A percentile compares a stretch with the other conserved stretches of the same genome.
These are phyloP conservation scores for Antheraea mylitta DNA, from an alignment of 1,140 invertebrate species.

Conservation along the genomic window DNA sequence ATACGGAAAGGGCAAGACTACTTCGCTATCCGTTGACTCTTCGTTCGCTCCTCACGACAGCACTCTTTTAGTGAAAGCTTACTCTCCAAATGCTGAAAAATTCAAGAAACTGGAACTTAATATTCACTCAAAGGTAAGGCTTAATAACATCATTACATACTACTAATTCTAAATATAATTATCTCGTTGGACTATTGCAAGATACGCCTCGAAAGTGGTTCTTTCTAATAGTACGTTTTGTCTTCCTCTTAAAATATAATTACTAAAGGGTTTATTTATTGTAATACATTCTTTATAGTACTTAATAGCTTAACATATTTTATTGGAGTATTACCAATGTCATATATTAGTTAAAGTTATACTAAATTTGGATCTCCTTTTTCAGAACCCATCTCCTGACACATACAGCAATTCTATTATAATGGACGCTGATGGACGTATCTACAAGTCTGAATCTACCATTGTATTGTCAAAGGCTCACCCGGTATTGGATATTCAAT, in stretches of 20 bases:
- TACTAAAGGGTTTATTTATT: too few species aligned
- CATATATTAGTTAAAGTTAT: too few species aligned
- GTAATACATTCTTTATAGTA: too few species aligned
- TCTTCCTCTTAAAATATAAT: too few species aligned
- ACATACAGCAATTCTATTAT: slow-evolving; percentile 63
- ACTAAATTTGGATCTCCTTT: slow-evolving; percentile 8
- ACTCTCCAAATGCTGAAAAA: slow-evolving; percentile 77
- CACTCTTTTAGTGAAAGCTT: slow-evolving; percentile 56
- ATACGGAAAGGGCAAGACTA: slow-evolving; percentile 78
- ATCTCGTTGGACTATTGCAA: too few species aligned
- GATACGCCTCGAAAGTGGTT: too few species aligned
- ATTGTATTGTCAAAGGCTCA: slow-evolving; percentile 62
- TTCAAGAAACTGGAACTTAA: slow-evolving; percentile 79
- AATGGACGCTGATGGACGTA: slow-evolving; percentile 71
- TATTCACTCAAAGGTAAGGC: slow-evolving; percentile 77
- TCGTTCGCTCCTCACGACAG: slow-evolving; percentile 61
- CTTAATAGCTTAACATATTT: too few species aligned
- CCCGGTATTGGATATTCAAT: slow-evolving; percentile 70
- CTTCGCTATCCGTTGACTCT: slow-evolving; percentile 60
- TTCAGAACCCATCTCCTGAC: slow-evolving; percentile 70
- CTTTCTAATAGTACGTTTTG: too few species aligned
- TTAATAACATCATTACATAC: background rate
- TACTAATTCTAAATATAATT: too few species aligned
- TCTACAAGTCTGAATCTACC: slow-evolving; percentile 74
- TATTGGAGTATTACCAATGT: too few species aligned